phyloP scores from a whole-genome alignment of 2,113 vertebrate species.

The Tor tambroides region DNA sequence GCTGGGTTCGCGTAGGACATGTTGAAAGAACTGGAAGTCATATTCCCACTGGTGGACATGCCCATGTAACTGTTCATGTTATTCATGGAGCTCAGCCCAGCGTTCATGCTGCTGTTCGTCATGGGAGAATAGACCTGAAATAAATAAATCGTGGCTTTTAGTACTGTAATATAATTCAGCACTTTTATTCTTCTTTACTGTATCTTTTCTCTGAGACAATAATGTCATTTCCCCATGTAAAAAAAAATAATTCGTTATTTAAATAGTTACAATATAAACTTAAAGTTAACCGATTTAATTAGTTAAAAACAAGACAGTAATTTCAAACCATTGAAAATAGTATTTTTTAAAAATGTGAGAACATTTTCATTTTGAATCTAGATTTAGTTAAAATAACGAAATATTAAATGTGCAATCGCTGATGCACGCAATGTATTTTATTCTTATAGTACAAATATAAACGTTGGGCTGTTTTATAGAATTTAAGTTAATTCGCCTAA shows the following conservation, averaged over 20 bases:
- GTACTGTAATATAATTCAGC: background rate
- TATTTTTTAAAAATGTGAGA: background rate
- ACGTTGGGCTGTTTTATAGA: background rate
- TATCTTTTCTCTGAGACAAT: background rate
- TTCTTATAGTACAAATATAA: no score
- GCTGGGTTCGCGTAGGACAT: conserved; percentile 94
- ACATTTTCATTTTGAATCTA: background rate
- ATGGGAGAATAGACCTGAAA: conserved; percentile 93
- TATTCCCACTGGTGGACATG: conserved; percentile 86
- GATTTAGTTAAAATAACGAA: background rate
- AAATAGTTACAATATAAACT: background rate
- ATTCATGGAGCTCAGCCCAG: conserved; percentile 87
- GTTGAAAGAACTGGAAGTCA: conserved; percentile 92
- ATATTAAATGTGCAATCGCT: background rate
- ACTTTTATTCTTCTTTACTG: background rate
- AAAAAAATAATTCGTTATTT: background rate
- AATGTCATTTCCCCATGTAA: background rate
- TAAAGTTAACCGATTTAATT: background rate
- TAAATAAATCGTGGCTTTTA: conserved; percentile 24
- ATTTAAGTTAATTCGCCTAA: background rate
- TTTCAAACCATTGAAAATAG: background rate
- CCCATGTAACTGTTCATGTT: conserved; percentile 95
- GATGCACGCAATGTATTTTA: background rate
- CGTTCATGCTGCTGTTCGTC: conserved; percentile 88
- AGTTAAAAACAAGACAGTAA: background rate